Conservation (phyloP, 2,888 invertebrate genomes). For the Apamea epomidion region DNA sequence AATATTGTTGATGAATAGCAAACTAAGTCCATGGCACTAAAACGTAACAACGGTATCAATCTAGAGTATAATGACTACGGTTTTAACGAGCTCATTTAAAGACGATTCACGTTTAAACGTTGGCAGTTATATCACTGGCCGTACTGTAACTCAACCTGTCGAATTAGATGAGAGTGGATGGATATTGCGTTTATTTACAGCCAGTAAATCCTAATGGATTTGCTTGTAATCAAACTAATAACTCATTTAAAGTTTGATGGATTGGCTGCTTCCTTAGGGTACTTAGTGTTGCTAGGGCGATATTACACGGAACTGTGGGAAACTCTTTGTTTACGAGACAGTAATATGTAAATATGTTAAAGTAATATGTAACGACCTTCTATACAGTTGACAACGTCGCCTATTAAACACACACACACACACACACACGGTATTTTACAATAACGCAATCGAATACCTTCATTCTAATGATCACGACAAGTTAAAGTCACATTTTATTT, state of each 20-base stretch:
- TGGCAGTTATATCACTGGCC: constrained; percentile 3
- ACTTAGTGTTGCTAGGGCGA: neutral
- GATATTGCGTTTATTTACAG: constrained; percentile 47
- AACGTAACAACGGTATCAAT: constrained; percentile 23
- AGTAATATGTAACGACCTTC: neutral
- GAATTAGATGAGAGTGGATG: constrained; percentile 30
- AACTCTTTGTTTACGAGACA: constrained; percentile 4
- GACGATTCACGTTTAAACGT: constrained; percentile 14
- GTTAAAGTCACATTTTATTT: neutral
- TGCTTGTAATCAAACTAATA: constrained; percentile 42
- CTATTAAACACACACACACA: too few species aligned
- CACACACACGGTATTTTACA: too few species aligned
- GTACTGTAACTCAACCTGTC: constrained; percentile 27
- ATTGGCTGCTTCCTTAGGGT: constrained; percentile 16
- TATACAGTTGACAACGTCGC: neutral
- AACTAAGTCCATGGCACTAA: neutral
- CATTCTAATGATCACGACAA: neutral
- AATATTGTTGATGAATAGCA: neutral
- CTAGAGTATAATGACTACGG: constrained; percentile 9
- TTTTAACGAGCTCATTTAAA: constrained; percentile 35
- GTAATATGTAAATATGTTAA: neutral
- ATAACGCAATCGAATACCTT: neutral
- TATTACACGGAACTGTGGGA: neutral
- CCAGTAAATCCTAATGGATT: constrained; percentile 50
- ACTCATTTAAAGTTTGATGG: constrained; percentile 47